Evolutionary conservation across 1,140 invertebrate genomes (phyloP).

Genomic region (Patella vulgata): DNA sequence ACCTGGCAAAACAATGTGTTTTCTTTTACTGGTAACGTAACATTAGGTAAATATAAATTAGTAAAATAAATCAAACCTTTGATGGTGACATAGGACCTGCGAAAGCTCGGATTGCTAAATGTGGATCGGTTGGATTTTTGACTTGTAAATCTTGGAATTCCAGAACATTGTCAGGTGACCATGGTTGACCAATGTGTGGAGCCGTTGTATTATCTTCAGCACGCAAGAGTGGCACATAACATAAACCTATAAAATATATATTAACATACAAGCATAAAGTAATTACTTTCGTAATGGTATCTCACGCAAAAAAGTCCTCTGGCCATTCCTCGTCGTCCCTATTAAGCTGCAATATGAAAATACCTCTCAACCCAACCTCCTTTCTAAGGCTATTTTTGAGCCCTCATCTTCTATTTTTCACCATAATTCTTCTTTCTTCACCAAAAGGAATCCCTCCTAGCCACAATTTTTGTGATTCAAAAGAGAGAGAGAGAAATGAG

Average conservation of each 20-base stretch:
- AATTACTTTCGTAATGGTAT: not conserved
- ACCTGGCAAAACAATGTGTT: no score
- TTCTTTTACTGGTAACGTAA: no score
- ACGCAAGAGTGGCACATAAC: conserved; percentile 86
- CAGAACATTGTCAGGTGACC: conserved; percentile 49
- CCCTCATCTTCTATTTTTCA: no score
- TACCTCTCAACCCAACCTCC: no score
- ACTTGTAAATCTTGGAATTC: not conserved
- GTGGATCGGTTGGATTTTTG: conserved; percentile 38
- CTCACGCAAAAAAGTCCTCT: conserved; percentile 64
- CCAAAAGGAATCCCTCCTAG: no score
- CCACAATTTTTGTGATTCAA: no score
- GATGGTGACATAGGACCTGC: conserved; percentile 85
- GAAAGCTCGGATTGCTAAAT: conserved; percentile 79
- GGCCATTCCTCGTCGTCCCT: no score
- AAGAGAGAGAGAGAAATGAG: no score
- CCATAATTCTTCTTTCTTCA: no score
- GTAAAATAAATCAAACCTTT: conserved; percentile 46
- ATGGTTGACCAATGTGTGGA: conserved; percentile 69
- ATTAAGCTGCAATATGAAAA: no score
- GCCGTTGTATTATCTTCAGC: conserved; percentile 77
- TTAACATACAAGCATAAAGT: not conserved
- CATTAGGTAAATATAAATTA: no score
- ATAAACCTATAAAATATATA: conserved; percentile 71
- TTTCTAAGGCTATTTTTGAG: no score